These are phyloP conservation scores for Loris lydekkerianus DNA, from an alignment of 2,797 vertebrate species.

Conservation along the genomic window DNA sequence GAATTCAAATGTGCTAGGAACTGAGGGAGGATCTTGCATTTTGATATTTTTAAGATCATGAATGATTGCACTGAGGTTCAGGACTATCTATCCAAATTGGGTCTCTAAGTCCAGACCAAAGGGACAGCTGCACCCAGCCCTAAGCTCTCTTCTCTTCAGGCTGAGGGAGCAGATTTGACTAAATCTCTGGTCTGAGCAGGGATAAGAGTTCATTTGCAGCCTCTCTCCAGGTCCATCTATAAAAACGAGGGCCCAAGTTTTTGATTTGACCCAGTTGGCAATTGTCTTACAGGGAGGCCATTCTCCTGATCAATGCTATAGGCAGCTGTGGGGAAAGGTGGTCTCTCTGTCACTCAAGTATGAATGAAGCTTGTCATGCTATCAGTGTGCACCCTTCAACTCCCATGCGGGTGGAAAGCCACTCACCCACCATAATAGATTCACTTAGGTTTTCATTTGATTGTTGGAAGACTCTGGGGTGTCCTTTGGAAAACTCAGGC, in stretches of 20 bases:
- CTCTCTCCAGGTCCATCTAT: not conserved
- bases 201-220: not conserved
- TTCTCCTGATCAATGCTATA: not conserved
- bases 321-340: not conserved
- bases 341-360: not conserved
- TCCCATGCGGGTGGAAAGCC: not conserved
- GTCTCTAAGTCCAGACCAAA: not conserved
- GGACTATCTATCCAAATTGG: not conserved
- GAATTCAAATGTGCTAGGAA: not conserved
- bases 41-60: constrained; percentile 14
- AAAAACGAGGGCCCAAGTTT: not conserved
- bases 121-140: not conserved
- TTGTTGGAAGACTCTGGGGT: not conserved
- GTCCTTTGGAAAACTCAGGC: not conserved
- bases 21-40: not conserved
- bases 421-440: not conserved
- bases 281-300: not conserved
- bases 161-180: not conserved
- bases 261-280: not conserved
- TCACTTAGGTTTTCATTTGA: not conserved
- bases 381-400: not conserved
- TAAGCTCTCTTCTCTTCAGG: not conserved
- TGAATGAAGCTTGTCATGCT: not conserved
- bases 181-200: not conserved
- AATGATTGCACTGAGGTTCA: not conserved